A percentile compares a stretch with the other conserved stretches of the same genome.
These are phyloP conservation scores for Byasa hedistus DNA, from an alignment of 2,888 invertebrate genomes.

Conservation along the genomic window DNA sequence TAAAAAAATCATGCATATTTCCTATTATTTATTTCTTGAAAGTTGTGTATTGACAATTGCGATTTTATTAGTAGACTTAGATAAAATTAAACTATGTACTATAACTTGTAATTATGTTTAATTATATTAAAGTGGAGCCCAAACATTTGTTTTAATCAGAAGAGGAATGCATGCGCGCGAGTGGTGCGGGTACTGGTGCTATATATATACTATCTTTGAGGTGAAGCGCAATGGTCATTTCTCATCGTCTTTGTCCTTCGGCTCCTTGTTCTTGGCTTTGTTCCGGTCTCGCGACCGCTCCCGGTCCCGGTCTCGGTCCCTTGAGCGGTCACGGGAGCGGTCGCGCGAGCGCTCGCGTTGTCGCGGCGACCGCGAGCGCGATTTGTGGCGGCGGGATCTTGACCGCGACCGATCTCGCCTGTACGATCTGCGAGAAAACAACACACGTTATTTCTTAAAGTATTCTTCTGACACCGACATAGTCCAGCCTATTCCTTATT, in stretches of 20 bases:
- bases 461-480: not conserved
- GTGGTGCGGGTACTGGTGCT: not conserved
- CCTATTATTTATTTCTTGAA: not conserved
- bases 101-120: conserved; percentile 17
- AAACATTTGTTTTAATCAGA: not conserved
- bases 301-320: conserved; percentile 65
- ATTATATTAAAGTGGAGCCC: conserved; percentile 16
- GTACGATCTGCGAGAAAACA: conserved; percentile 74
- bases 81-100: conserved; percentile 1
- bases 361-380: conserved; percentile 85
- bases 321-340: conserved; percentile 53
- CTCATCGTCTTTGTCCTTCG: conserved; percentile 86
- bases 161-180: not conserved
- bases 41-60: not conserved
- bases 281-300: conserved; percentile 72
- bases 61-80: not conserved
- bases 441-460: not conserved
- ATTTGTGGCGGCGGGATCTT: conserved; percentile 84
- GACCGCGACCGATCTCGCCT: conserved; percentile 84
- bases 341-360: conserved; percentile 56
- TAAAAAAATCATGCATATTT: too few relatives aligned
- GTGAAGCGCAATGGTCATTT: conserved; percentile 60
- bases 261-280: conserved; percentile 76
- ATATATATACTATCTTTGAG: conserved; percentile 36
- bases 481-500: too few relatives aligned